Conservation (phyloP, 2,797 vertebrate species). For the Hapalemur alaotrensis region DNA sequence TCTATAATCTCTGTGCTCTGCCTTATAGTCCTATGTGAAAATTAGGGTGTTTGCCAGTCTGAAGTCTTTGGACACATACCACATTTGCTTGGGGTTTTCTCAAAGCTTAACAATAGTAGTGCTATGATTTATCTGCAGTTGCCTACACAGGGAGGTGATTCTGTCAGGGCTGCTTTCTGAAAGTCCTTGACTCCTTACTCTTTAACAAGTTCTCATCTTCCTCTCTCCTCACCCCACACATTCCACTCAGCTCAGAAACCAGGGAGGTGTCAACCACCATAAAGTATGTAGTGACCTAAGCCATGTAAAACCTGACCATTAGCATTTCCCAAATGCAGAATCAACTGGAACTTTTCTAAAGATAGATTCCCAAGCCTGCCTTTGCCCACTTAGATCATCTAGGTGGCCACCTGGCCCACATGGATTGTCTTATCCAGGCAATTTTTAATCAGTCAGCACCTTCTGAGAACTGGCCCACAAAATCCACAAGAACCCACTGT, state of each 20-base stretch:
- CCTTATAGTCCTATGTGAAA: neutral
- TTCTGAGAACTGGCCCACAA: neutral
- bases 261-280: neutral
- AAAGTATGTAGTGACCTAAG: neutral
- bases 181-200: neutral
- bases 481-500: neutral
- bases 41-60: neutral
- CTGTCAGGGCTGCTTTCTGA: neutral
- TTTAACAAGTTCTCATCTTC: neutral
- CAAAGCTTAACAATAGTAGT: neutral
- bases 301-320: neutral
- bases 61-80: neutral
- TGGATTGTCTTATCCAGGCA: neutral
- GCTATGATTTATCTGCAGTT: neutral
- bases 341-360: neutral
- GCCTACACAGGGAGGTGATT: neutral
- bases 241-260: neutral
- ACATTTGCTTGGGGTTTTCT: neutral
- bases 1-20: neutral
- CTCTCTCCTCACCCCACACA: neutral
- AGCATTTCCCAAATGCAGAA: neutral
- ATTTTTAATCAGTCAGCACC: neutral
- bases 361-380: neutral
- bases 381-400: neutral
- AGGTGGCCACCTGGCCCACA: neutral